Base-by-base conservation (phyloP, 1,140 invertebrate species). In the Meloidogyne floridensis region DNA sequence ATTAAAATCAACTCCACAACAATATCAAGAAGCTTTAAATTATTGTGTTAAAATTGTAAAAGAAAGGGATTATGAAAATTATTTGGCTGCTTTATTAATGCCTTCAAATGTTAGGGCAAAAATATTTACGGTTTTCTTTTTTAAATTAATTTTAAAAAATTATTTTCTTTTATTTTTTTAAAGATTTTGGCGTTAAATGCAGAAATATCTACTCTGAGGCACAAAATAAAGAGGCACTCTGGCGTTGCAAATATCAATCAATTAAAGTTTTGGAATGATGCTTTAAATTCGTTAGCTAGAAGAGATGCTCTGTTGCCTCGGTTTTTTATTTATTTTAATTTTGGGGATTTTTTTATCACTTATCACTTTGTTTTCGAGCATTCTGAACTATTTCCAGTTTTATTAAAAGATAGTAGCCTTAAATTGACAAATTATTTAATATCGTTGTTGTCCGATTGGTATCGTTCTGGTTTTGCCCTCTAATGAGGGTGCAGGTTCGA, bases 101-200 rank as follows among this genome's bases (percentile, higher is more conserved):
- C 84, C 86, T 43, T 20, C 42, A 20, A 10, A 54, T 47, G 70
- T 51, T n/a, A 65, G 71, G 6, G 69, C 83, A 51, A 72, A 70
- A 11, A 65, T 86, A 20, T 83, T 86, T 18, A 20, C 86, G 51
- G 85, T 86, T 79, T 54, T 72, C 51, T 77, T 77, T 18, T 8
- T 20, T 69, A 20, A 53, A 20, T 80, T 78, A 13, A 13, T 51
- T 47, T 77, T 4, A 42, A 11, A 84, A 54, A 47, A 15, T 71
- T 43, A 51, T 56, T 78, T 71, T n/a, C 10, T 72, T 13, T 0
- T 5, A 71, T 69, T 9, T 69, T 9, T 72, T 81, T 82, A 10
- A 20, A 87, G 86, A 81, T 87, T 70, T 73, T 87, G n/a, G 86
- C 86, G 9, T 70, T 86, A 47, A 86, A 86, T 82, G 86, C 81